These are phyloP conservation scores for Schlechtendalia chinensis DNA, from an alignment of 1,140 invertebrate species.

Conservation along the genomic window DNA sequence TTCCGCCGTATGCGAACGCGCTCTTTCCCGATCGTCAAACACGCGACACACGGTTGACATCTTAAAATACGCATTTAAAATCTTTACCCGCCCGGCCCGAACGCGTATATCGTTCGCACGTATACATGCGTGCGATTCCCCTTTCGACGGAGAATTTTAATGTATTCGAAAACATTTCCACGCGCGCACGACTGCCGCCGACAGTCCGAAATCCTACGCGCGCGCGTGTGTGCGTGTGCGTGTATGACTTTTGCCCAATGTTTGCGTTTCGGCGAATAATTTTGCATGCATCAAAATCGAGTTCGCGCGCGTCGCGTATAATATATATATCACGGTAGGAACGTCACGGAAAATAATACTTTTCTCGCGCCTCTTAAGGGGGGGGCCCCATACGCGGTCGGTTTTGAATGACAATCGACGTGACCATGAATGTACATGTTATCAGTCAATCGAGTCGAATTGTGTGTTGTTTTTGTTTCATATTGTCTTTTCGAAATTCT, in stretches of 20 bases:
- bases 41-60: conserved; percentile 6
- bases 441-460: no score
- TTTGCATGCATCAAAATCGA: conserved; percentile 42
- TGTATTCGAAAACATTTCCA: conserved; percentile 47
- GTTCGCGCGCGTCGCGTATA: no score
- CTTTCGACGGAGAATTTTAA: conserved; percentile 31
- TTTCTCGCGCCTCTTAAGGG: no score
- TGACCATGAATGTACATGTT: no score
- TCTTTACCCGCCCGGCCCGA: background rate
- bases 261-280: conserved; percentile 44
- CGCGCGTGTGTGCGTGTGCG: background rate
- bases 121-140: background rate
- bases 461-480: no score
- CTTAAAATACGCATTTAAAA: conserved; percentile 49
- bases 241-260: conserved; percentile 17
- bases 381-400: no score
- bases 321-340: no score
- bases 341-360: no score
- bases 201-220: conserved; percentile 24
- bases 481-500: no score
- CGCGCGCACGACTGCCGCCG: background rate
- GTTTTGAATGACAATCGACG: no score
- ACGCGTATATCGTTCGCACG: background rate
- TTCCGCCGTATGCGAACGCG: background rate
- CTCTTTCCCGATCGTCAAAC: background rate